A percentile compares a stretch with the other conserved stretches of the same genome.
phyloP scores from a whole-genome alignment of 2,797 vertebrate genomes.

The Typhlichthys subterraneus region DNA sequence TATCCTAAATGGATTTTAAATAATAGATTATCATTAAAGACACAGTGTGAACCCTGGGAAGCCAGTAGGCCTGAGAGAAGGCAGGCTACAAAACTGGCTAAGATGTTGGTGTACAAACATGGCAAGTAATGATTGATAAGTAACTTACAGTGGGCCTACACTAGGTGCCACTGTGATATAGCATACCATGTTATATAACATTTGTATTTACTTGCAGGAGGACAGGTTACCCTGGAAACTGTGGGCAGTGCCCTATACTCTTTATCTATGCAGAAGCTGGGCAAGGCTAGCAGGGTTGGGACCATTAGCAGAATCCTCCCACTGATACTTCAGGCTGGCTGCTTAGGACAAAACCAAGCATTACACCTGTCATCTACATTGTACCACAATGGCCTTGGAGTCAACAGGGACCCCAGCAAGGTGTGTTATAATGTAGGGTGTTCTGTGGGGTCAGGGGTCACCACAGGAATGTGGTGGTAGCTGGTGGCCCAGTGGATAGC shows the following conservation, averaged over 20 bases:
- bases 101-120: slow-evolving; percentile 59
- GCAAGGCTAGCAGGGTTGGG: slow-evolving; percentile 26
- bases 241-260: slow-evolving; percentile 71
- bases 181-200: neutral
- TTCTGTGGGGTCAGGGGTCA: too few species aligned
- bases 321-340: slow-evolving; percentile 78
- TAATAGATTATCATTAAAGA: slow-evolving; percentile 2
- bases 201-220: slow-evolving; percentile 39
- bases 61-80: slow-evolving; percentile 41
- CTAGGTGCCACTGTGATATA: neutral
- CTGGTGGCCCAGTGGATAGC: too few species aligned
- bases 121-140: slow-evolving; percentile 47
- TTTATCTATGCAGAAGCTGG: slow-evolving; percentile 62
- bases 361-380: slow-evolving; percentile 75
- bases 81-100: slow-evolving; percentile 49
- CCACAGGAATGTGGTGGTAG: too few species aligned
- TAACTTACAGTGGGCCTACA: neutral
- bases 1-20: slow-evolving; percentile 53
- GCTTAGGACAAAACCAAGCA: slow-evolving; percentile 73
- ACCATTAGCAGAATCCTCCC: slow-evolving; percentile 62
- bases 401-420: slow-evolving; percentile 66
- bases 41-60: slow-evolving; percentile 65
- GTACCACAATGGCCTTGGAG: slow-evolving; percentile 72
- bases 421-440: slow-evolving; percentile 47
- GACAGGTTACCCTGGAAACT: slow-evolving; percentile 34